Base-by-base conservation (phyloP, 2,888 invertebrate genomes). In the Calameuta pallipes region DNA sequence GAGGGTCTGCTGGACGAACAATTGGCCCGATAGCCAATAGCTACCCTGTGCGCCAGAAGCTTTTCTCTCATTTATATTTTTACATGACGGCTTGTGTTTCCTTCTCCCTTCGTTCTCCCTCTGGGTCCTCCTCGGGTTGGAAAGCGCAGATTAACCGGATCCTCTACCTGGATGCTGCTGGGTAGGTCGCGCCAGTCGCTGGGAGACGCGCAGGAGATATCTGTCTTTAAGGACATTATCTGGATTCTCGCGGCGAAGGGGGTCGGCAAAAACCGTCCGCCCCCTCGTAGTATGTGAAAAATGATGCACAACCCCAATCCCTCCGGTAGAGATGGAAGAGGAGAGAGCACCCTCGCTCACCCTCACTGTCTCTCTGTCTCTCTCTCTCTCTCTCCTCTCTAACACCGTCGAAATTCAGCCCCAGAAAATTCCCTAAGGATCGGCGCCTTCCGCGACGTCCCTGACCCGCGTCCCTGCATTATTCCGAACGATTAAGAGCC, bases 211-310 rank as follows among this genome's bases (percentile, higher is more conserved):
- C 84, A 84, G 82, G 87, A 88, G 87, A 90, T 90, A 90, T 90
- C 90, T 86, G 87, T 88, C 90, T 90, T 90, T 90, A 90, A 90
- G 90, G 88, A 90, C 90, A 90, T 90, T 90, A 90, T 90, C 90
- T 87, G 88, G 87, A 87, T 88, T 84, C 87, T 82, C 83, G 85
- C 82, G 75, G 77, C 75, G 75, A 69, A 84, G 82, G 85, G 84
- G 87, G 84, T 83, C 85, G 86, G 86, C 88, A 90, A 89, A 90
- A 90, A 90, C 87, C 86, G 85, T 87, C 88, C 90, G 87, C 90
- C 90, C 90, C 89, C 88, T 89, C 85, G 88, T 87, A 87, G 88
- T 90, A 90, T 88, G 90, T 90, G 90, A 90, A 90, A 90, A 90
- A 90, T 90, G 90, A 90, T 90, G 90, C 89, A 89, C 89, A 89